Percentiles rank a stretch among this genome's conserved stretches.
These are phyloP conservation scores for Eulemur macaco DNA, from an alignment of 2,113 vertebrate genomes.

Conservation along the genomic window DNA sequence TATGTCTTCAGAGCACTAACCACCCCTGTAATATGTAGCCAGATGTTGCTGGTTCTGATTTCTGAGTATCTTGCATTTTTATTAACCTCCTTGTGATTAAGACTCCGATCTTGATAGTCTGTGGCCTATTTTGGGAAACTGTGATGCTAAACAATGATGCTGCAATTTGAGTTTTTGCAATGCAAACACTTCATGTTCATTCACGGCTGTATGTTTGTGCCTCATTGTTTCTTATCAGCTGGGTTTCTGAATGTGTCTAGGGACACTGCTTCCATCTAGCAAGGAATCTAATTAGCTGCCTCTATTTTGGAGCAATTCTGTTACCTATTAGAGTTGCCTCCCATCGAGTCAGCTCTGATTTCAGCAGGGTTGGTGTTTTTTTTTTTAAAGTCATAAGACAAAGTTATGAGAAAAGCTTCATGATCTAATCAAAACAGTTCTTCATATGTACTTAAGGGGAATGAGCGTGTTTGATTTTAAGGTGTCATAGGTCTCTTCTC, in stretches of 20 bases:
- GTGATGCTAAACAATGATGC: slow-evolving; percentile 68
- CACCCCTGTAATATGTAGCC: slow-evolving; percentile 8
- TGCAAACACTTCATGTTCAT: slow-evolving; percentile 64
- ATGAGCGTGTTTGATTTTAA: neutral
- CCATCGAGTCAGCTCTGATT: slow-evolving; percentile 57
- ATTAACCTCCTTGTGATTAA: slow-evolving; percentile 73
- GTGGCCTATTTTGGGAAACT: slow-evolving; percentile 67
- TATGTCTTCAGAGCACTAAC: slow-evolving; percentile 49
- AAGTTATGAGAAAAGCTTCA: slow-evolving; percentile 53
- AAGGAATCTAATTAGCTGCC: slow-evolving; percentile 76
- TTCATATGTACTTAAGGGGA: neutral
- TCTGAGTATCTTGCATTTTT: slow-evolving; percentile 66
- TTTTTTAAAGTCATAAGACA: slow-evolving; percentile 52
- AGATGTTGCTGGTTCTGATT: slow-evolving; percentile 66
- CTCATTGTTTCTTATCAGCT: slow-evolving; percentile 73
- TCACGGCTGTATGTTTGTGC: slow-evolving; percentile 58
- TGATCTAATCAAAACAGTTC: slow-evolving; percentile 37
- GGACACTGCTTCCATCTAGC: slow-evolving; percentile 68
- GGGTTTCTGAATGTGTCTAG: slow-evolving; percentile 71
- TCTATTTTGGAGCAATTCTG: slow-evolving; percentile 71
- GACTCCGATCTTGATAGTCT: slow-evolving; percentile 63
- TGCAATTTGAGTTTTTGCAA: slow-evolving; percentile 56
- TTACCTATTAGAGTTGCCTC: slow-evolving; percentile 72
- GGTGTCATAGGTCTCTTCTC: neutral
- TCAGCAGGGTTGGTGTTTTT: neutral